Percentiles rank a stretch among this genome's conserved stretches.
Conservation (phyloP, 1,140 invertebrate species). For the Hesperophylax magnus region DNA sequence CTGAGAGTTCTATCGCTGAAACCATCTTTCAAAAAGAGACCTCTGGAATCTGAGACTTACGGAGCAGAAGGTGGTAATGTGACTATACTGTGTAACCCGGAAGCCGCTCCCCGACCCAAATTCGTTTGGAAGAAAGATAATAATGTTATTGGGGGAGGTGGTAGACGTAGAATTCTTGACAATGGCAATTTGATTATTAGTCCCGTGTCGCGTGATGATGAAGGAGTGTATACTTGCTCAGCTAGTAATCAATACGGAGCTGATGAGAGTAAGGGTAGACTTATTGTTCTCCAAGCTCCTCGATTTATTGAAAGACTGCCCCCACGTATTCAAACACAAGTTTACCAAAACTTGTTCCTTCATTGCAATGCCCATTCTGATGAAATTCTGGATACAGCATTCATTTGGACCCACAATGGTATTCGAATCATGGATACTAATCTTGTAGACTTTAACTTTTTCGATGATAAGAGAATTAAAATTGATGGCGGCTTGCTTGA, state of each 20-base stretch:
- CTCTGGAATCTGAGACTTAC: conserved; percentile 90
- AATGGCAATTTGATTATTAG: conserved; percentile 90
- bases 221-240: conserved; percentile 90
- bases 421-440: conserved; percentile 79
- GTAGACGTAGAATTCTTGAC: conserved; percentile 83
- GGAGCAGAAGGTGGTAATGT: conserved; percentile 93
- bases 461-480: conserved; percentile 65
- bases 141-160: conserved; percentile 83
- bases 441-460: conserved; percentile 60
- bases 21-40: conserved; percentile 92
- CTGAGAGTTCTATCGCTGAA: conserved; percentile 88
- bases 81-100: conserved; percentile 92
- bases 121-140: conserved; percentile 95
- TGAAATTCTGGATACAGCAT: conserved; percentile 88
- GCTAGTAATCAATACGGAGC: conserved; percentile 88
- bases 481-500: conserved; percentile 82
- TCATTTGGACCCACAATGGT: conserved; percentile 92
- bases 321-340: conserved; percentile 75
- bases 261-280: conserved; percentile 83
- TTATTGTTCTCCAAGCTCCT: conserved; percentile 88
- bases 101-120: conserved; percentile 91
- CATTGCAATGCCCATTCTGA: conserved; percentile 87
- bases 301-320: conserved; percentile 79
- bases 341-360: conserved; percentile 81
- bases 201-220: conserved; percentile 88